Evolutionary conservation across 2,113 vertebrate species (phyloP).

Genomic region (Charina bottae): DNA sequence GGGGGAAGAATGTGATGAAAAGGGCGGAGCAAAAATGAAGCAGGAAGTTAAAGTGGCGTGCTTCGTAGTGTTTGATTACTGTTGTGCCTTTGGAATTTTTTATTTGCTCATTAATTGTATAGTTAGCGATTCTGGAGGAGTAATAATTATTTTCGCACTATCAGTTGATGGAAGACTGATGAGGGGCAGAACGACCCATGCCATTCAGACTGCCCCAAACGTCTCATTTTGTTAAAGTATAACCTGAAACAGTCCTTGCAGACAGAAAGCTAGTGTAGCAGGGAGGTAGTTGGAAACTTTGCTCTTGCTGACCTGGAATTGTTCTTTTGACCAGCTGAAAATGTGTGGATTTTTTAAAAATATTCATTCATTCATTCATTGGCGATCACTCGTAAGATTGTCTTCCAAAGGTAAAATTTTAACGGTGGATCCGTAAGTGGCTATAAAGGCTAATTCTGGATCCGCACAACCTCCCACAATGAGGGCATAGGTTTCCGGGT

Average conservation of each 20-base stretch:
- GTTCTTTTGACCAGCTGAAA: neutral
- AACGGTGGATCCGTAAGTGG: no score
- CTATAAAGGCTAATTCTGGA: no score
- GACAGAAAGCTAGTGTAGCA: no score
- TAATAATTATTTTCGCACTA: neutral
- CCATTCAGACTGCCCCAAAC: no score
- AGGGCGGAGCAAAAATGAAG: neutral
- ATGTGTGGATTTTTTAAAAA: neutral
- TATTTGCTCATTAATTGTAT: neutral
- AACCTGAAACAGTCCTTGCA: no score
- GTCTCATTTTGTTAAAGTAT: no score
- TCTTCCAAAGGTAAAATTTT: no score
- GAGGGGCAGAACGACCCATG: neutral
- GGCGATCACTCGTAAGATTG: no score
- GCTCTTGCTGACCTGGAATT: neutral
- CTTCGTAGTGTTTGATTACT: neutral
- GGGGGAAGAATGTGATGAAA: accelerated
- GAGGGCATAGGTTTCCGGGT: no score
- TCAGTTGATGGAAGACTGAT: neutral
- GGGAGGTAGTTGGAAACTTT: no score
- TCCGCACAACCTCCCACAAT: no score
- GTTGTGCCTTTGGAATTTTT: neutral
- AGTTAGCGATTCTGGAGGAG: neutral
- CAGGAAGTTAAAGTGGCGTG: neutral
- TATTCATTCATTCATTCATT: no score